Evolutionary conservation across 1,140 invertebrate genomes (phyloP), one percentile per base, ranked within the genome.

Genomic region (Limonius californicus): DNA sequence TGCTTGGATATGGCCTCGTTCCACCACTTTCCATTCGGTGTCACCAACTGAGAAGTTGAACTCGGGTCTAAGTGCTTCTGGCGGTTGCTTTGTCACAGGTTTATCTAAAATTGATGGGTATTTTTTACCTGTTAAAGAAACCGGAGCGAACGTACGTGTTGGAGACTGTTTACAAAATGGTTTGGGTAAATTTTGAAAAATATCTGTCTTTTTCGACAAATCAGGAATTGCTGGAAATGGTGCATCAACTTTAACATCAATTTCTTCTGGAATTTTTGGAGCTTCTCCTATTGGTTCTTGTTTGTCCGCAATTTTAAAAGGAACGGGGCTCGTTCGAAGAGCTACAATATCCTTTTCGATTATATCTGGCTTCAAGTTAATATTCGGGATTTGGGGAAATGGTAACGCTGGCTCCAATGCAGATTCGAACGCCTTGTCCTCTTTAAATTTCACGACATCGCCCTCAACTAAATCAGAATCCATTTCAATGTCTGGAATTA

Each of bases 281-380:
- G 4, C 30, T 20, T 32, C 43, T 43, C 20, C 19, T 61, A 56
- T 8, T 60, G 56, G 27, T 50, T 45, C 54, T 50, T 54, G 60
- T 39, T 20, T 23, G n/a, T 57, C 50, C 39, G 6, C n/a, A 16
- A 3, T 2, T 12, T n/a, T 14, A 16, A 71, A 68, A 12, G 70
- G 64, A 43, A 67, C 58, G 2, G 71, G 71, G 64, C 68, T 73
- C 0, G 66, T 72, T 45, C 70, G 62, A 7, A 75, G 55, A 0
- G 59, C 43, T 1, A 69, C 68, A 55, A 74, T 58, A 54, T 71
- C 67, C 57, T 70, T 57, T 54, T 73, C 70, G 0, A 73, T 20
- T n/a, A 76, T 57, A 57, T 76, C 72, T 11, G 74, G 70, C 35
- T 72, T 72, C 50, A 70, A 56, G n/a, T 59, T 68, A 42, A 76